phyloP scores from a whole-genome alignment of 2,797 vertebrate genomes.

The Leucoraja ocellata region DNA sequence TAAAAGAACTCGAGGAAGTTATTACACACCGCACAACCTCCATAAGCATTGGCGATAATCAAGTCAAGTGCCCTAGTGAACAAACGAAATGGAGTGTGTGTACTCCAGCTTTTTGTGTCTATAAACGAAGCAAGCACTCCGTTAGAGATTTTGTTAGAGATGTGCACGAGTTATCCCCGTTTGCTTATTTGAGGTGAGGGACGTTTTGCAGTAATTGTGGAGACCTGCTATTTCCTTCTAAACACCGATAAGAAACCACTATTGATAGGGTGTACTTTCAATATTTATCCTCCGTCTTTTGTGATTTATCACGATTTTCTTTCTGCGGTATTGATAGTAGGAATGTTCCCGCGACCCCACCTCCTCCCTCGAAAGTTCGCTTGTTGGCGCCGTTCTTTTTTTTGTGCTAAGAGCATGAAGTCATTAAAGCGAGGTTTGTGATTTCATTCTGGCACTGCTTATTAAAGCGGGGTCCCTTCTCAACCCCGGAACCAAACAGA shows the following conservation, averaged over 20 bases:
- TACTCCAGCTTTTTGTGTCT: too few relatives aligned
- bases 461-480: not conserved
- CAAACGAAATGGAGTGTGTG: not conserved
- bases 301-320: not conserved
- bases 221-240: not conserved
- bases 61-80: not conserved
- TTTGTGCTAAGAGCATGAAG: conserved; percentile 20
- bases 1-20: not conserved
- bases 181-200: not conserved
- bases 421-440: conserved; percentile 22
- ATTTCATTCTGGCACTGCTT: not conserved
- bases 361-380: not conserved
- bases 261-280: not conserved
- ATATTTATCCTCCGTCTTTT: not conserved
- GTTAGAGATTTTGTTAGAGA: too few relatives aligned
- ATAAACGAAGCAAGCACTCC: too few relatives aligned
- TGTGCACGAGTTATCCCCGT: not conserved
- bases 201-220: not conserved
- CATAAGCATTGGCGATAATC: too few relatives aligned
- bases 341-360: not conserved
- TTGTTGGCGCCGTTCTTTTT: not conserved
- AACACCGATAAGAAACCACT: not conserved
- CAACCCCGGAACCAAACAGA: not conserved
- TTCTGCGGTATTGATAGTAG: not conserved
- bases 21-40: not conserved